phyloP scores from a whole-genome alignment of 2,888 invertebrate genomes.

The Dendrolimus pini region DNA sequence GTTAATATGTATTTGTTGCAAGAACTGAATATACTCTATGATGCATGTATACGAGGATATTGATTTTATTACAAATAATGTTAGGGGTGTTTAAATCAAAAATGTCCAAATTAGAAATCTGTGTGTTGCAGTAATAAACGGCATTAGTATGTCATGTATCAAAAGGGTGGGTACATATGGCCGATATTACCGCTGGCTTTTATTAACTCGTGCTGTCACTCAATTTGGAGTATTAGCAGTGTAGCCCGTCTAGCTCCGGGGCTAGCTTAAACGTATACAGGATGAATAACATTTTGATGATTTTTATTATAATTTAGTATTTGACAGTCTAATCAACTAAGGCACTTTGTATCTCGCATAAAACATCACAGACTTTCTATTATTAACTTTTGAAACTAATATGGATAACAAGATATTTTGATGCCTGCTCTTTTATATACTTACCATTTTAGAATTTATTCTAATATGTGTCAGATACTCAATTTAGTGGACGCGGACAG shows the following conservation, averaged over 20 bases:
- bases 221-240: conserved; percentile 63
- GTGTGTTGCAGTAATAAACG: conserved; percentile 4
- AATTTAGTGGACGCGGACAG: too few relatives aligned
- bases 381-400: too few relatives aligned
- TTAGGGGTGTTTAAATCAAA: not conserved
- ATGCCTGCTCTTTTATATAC: too few relatives aligned
- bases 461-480: too few relatives aligned
- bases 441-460: too few relatives aligned
- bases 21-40: too few relatives aligned
- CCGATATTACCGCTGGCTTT: conserved; percentile 52
- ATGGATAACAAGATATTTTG: too few relatives aligned
- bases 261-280: conserved; percentile 39
- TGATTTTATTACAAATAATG: not conserved
- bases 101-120: conserved; percentile 1
- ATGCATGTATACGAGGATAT: too few relatives aligned
- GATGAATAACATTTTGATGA: conserved; percentile 15
- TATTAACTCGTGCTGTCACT: conserved; percentile 71
- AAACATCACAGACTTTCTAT: too few relatives aligned
- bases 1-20: too few relatives aligned
- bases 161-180: conserved; percentile 65
- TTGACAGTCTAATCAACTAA: not conserved
- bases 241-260: conserved; percentile 33
- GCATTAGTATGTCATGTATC: conserved; percentile 2
- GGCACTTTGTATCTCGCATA: too few relatives aligned
- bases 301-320: not conserved